These are phyloP conservation scores for Mus pahari DNA, from an alignment of 2,113 vertebrate genomes.

Conservation along the genomic window DNA sequence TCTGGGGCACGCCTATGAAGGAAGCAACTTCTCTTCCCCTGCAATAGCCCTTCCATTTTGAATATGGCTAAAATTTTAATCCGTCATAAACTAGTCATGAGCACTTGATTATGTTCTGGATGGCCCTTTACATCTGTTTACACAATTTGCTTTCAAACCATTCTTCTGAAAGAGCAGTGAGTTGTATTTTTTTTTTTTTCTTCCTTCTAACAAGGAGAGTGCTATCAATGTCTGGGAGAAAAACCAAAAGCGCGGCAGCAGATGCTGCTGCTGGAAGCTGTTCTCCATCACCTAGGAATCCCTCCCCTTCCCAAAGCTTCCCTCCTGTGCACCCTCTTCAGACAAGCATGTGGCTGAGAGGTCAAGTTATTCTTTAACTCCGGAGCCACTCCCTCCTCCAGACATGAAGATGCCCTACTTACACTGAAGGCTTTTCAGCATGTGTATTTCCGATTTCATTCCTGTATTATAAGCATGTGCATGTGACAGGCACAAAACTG, in stretches of 20 bases:
- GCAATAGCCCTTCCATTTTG: background rate
- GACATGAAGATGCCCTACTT: background rate
- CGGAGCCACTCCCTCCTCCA: fast-evolving
- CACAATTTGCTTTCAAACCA: constrained; percentile 20
- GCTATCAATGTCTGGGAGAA: background rate
- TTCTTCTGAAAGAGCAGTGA: background rate
- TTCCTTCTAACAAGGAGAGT: background rate
- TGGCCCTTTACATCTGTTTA: background rate
- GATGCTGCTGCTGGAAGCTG: background rate
- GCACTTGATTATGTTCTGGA: constrained; percentile 4
- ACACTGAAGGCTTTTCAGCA: background rate
- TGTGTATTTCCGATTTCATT: background rate
- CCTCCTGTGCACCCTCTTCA: background rate
- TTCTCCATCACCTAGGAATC: background rate
- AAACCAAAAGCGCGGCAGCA: background rate
- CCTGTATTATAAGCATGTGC: background rate
- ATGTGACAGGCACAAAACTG: background rate
- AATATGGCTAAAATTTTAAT: constrained; percentile 44
- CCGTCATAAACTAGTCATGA: constrained; percentile 12
- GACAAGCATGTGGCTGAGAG: background rate
- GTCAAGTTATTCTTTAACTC: background rate
- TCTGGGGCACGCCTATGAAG: background rate
- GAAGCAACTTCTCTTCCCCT: background rate
- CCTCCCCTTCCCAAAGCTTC: background rate
- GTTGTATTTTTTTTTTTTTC: constrained; percentile 16